These are phyloP conservation scores for Cottoperca gobio DNA, from an alignment of 2,797 vertebrate species.

Conservation along the genomic window DNA sequence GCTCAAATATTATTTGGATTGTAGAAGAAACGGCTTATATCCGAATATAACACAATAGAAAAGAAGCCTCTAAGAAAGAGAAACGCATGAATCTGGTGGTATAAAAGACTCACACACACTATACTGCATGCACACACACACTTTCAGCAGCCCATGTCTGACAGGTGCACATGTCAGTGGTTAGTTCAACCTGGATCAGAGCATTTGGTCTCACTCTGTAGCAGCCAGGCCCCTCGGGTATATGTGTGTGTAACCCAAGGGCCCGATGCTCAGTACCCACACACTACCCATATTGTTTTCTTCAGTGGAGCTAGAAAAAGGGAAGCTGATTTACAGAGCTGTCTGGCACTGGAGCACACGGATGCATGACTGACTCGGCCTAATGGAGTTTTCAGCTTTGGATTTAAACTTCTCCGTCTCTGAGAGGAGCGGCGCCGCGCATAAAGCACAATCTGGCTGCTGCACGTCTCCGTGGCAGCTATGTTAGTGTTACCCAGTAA, in stretches of 20 bases:
- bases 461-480: constrained; percentile 39
- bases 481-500: constrained; percentile 25
- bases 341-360: constrained; percentile 75
- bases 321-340: constrained; percentile 81
- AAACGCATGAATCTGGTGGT: background rate
- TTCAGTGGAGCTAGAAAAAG: constrained; percentile 74
- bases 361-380: constrained; percentile 78
- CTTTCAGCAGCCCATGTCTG: constrained; percentile 70
- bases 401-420: constrained; percentile 78
- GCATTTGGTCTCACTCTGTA: constrained; percentile 77
- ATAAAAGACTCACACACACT: constrained; percentile 7
- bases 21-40: background rate
- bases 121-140: constrained; percentile 49
- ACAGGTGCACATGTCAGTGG: constrained; percentile 82
- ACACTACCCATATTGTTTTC: constrained; percentile 80
- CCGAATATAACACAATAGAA: background rate
- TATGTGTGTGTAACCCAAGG: constrained; percentile 47
- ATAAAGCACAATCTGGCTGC: constrained; percentile 41
- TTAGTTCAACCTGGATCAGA: constrained; percentile 81
- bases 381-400: constrained; percentile 84
- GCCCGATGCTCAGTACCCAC: constrained; percentile 65
- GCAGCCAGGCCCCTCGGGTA: constrained; percentile 66
- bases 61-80: background rate
- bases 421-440: constrained; percentile 42
- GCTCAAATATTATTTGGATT: background rate